A percentile compares a stretch with the other conserved stretches of the same genome.
Evolutionary conservation across 2,113 vertebrate species (phyloP).

Genomic region (Jaculus jaculus): DNA sequence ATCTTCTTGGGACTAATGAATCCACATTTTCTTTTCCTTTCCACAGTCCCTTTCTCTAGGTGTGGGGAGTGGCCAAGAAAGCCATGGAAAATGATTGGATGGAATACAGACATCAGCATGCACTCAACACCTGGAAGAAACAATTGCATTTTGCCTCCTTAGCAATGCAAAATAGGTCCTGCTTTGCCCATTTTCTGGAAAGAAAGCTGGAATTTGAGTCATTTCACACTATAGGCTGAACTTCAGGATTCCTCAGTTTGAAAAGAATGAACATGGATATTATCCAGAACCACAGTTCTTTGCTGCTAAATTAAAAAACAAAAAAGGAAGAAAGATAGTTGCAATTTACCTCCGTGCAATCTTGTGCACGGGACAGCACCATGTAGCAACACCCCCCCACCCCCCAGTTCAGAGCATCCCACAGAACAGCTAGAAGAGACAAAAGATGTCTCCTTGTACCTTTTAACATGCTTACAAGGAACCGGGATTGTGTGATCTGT

Average conservation of each 20-base stretch:
- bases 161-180: slow-evolving; percentile 25
- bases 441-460: not conserved
- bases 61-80: not conserved
- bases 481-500: not conserved
- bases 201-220: slow-evolving; percentile 54
- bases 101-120: not conserved
- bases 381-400: not conserved
- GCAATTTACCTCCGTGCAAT: not conserved
- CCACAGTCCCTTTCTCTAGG: not conserved
- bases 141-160: not conserved
- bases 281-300: slow-evolving; percentile 65
- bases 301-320: slow-evolving; percentile 6
- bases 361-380: not conserved
- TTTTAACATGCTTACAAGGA: slow-evolving; percentile 6
- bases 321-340: not conserved
- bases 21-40: not conserved
- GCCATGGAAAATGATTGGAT: accelerated
- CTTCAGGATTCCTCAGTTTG: slow-evolving; percentile 68
- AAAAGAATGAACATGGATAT: slow-evolving; percentile 65
- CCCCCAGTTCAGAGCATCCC: not conserved
- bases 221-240: slow-evolving; percentile 63
- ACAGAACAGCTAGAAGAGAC: not conserved
- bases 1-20: not conserved
- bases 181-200: slow-evolving; percentile 47
- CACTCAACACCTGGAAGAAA: not conserved